phyloP scores from a whole-genome alignment of 2,113 vertebrate species.

The Plotosus lineatus region DNA sequence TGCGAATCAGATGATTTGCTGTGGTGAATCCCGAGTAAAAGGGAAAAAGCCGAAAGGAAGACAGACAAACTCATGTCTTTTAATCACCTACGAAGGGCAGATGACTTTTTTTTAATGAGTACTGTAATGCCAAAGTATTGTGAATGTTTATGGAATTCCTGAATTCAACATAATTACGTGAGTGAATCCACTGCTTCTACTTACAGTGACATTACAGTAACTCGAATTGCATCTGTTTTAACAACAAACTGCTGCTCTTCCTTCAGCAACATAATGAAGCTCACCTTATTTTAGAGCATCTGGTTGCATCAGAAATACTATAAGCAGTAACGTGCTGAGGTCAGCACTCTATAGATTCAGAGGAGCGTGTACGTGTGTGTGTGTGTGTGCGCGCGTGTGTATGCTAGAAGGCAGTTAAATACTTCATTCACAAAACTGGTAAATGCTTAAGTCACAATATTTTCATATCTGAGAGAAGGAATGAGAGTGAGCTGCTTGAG shows the following conservation, averaged over 20 bases:
- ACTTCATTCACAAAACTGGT: slow-evolving; percentile 41
- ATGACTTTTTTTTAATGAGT: no score
- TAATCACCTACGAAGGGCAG: no score
- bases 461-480: slow-evolving; percentile 20
- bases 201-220: background rate
- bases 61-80: no score
- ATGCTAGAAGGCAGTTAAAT: slow-evolving; percentile 2
- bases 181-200: background rate
- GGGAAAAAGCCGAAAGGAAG: no score
- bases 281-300: slow-evolving; percentile 9
- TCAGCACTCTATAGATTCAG: slow-evolving; percentile 15
- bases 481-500: slow-evolving; percentile 19
- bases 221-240: background rate
- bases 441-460: slow-evolving; percentile 5
- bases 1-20: no score
- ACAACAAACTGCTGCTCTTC: background rate
- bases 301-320: slow-evolving; percentile 7
- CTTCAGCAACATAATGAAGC: background rate
- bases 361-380: background rate
- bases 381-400: background rate
- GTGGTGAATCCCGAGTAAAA: no score
- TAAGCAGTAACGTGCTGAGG: slow-evolving; percentile 27
- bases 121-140: background rate
- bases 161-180: background rate
- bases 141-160: background rate